Evolutionary conservation across 2,113 vertebrate species (phyloP).

Genomic region (Vireo altiloquus): DNA sequence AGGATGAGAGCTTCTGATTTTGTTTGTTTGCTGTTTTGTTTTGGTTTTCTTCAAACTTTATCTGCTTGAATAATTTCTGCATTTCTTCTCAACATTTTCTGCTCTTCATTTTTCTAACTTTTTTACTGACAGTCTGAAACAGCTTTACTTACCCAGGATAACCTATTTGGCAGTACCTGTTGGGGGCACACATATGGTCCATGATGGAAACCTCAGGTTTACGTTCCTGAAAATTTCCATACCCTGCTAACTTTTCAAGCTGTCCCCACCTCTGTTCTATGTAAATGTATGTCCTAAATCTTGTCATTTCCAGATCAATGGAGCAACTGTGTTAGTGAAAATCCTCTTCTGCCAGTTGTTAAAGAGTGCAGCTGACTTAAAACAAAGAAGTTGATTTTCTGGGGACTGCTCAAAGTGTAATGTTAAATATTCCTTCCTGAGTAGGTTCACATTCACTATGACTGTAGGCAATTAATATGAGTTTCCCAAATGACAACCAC

Average conservation of each 20-base stretch:
- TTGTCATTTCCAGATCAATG: constrained; percentile 25
- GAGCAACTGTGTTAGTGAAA: neutral
- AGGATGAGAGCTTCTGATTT: neutral
- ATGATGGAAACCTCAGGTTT: neutral
- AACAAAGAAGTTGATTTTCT: neutral
- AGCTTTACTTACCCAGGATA: neutral
- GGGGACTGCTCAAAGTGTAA: neutral
- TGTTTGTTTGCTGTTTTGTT: neutral
- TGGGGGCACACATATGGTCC: constrained; percentile 8
- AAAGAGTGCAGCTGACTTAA: neutral
- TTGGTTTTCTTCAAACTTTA: too few species aligned
- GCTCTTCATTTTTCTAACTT: neutral
- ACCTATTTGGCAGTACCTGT: neutral
- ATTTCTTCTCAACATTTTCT: neutral
- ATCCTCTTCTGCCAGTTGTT: constrained; percentile 3
- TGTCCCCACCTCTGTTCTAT: constrained; percentile 2
- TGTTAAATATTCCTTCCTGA: constrained; percentile 10
- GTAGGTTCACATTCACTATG: neutral
- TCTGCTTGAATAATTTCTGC: neutral
- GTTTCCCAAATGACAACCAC: neutral
- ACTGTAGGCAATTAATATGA: constrained; percentile 39
- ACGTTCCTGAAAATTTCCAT: neutral
- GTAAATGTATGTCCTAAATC: constrained; percentile 17
- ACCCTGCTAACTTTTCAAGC: neutral
- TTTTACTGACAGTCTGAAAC: neutral